Evolutionary conservation across 2,888 invertebrate genomes (phyloP), one percentile per base, ranked within the genome.

Genomic region (Antheraea yamamai): DNA sequence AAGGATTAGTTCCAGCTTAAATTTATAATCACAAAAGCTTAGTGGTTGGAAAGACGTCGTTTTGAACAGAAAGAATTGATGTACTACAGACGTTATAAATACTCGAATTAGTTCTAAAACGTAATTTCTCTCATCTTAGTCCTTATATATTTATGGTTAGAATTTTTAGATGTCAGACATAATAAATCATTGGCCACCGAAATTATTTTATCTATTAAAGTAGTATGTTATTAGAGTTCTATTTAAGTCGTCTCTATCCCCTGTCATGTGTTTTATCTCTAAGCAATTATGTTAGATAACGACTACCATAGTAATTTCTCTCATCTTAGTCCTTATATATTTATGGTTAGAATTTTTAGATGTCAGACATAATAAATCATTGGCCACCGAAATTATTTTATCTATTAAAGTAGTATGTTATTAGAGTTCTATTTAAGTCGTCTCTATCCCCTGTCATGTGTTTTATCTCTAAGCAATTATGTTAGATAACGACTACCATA

Each of bases 1-100:
- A 39, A 39, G n/a, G 70, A 70, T 70, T 70, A 70, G 39, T 70
- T 8, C 18, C 20, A 20, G 70, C 39, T 39, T 70, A n/a, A 70
- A 23, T 70, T 70, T 12, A 20, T 20, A 70, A 39, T 70, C 6
- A 30, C 30, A 30, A 30, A 30, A 30, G 64, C 64, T 30, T 20
- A 26, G 16, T 66, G 30, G 64, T 66, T 66, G 14, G 16, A 18
- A 8, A 30, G 16, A 66, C 16, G 16, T 66, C 30, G 16, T 1
- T 66, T 66, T 30, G 16, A 4, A 6, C 26, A 66, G 26, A 30
- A 64, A 14, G 47, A 23, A 12, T 12, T 10, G 23, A 61, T 23
- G 12, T 23, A n/a, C 10, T 10, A n/a, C 55, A 55, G 58, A 10
- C 10, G 4, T 14, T 64, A 64, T 26, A 64, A 26, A 64, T 26